Evolutionary conservation across 2,113 vertebrate species (phyloP), one percentile per base, ranked within the genome.

Genomic region (Potamarius usumacintae): DNA sequence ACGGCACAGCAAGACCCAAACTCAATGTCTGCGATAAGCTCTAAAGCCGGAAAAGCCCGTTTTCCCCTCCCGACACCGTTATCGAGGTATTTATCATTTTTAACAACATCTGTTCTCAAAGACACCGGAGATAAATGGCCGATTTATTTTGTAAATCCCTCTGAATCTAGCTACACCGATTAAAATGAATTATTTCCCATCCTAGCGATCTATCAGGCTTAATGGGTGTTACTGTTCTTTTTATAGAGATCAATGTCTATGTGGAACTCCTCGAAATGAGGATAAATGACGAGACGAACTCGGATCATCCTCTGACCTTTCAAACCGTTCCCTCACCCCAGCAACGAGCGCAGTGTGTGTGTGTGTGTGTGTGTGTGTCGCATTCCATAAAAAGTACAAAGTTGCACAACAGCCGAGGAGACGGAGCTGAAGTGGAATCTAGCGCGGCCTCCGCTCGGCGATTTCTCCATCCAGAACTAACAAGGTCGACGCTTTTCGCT

Each of bases 291-390:
- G 57, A 17, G 77, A 71, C 84, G 65, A 85, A 89, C 85, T 87
- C 86, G 15, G 82, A 88, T 76, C 27, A 42, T 89, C 89, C 83
- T 72, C 55, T 71, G 77, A 79, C 92, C 82, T 87, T 89, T 88
- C 87, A 80, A 78, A 67, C 86, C 34, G 65, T 71, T 52, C 67
- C 50, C 78, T 83, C 63, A 14, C 55, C 60, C 69, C 27, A n/a
- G 58, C 80, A 12, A 77, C 55, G 34, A 25, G 67, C 53, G 79
- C 86, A 42, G 42, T 42, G 42, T 42, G 42, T 42, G 34, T 42
- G 71, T 86, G 89, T 85, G 34, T 42, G 34, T 42, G 34, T 42
- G 34, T 78, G 67, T 72, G 71, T 86, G 89, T 85, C 86, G n/a
- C 84, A 83, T 79, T 87, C 82, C 78, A 63, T 85, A 90, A 81